A percentile compares a stretch with the other conserved stretches of the same genome.
Evolutionary conservation across 1,140 invertebrate genomes (phyloP).

Genomic region (Pantala flavescens): DNA sequence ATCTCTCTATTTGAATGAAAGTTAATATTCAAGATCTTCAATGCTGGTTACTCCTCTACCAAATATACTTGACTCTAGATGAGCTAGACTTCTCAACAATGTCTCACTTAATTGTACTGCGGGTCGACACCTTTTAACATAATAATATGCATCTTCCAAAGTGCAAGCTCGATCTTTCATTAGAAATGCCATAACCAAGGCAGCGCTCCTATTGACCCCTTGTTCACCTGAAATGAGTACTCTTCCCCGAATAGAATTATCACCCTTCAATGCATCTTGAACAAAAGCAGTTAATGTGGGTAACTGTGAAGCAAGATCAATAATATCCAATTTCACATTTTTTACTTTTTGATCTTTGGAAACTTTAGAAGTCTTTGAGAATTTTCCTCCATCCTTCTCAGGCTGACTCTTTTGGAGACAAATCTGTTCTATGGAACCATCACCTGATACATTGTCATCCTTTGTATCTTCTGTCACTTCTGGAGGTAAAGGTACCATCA

Average conservation of each 20-base stretch:
- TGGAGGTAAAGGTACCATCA: background rate
- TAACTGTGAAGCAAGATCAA: background rate
- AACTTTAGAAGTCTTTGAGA: background rate
- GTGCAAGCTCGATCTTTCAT: slow-evolving; percentile 28
- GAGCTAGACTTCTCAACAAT: slow-evolving; percentile 26
- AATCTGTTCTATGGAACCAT: background rate
- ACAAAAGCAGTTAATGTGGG: background rate
- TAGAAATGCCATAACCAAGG: slow-evolving; percentile 28
- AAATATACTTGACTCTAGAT: slow-evolving; percentile 28
- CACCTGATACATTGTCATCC: background rate
- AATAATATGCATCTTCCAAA: slow-evolving; percentile 31
- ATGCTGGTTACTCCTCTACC: slow-evolving; percentile 27
- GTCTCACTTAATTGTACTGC: slow-evolving; percentile 26
- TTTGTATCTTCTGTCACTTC: background rate
- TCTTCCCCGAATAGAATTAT: background rate
- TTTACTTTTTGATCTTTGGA: background rate
- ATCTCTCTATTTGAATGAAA: background rate
- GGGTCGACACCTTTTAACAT: slow-evolving; percentile 28
- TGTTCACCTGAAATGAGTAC: slow-evolving; percentile 30
- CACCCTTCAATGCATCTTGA: background rate
- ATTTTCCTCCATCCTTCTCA: background rate
- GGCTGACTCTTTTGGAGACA: background rate
- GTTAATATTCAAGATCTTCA: slow-evolving; percentile 27
- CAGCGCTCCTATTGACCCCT: slow-evolving; percentile 29
- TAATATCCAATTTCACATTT: background rate